Evolutionary conservation across 2,888 invertebrate genomes (phyloP).

Genomic region (Campoplex nolae): DNA sequence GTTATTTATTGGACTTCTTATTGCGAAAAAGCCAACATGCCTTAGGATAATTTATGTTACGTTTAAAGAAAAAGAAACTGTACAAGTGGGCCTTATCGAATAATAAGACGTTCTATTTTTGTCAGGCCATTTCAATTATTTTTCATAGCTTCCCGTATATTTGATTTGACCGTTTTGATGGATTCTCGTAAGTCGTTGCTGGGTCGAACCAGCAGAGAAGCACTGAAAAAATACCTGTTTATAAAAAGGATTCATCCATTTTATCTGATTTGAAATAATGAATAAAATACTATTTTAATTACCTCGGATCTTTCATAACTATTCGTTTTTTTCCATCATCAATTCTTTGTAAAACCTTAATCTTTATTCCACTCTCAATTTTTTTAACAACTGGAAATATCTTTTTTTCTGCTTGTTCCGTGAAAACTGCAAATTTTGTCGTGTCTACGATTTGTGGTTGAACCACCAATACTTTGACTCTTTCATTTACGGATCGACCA

Average conservation of each 20-base stretch:
- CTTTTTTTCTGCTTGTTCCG: conserved; percentile 67
- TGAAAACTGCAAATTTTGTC: conserved; percentile 71
- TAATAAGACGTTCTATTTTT: conserved; percentile 7
- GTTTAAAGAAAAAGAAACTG: conserved; percentile 39
- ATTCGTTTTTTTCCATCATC: conserved; percentile 77
- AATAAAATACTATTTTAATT: conserved; percentile 44
- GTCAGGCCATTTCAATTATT: conserved; percentile 58
- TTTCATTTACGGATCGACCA: conserved; percentile 72
- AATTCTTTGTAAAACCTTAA: conserved; percentile 74
- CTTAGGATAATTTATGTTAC: conserved; percentile 56
- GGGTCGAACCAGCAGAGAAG: conserved; percentile 75
- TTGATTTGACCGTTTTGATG: conserved; percentile 75
- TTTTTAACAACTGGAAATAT: conserved; percentile 77
- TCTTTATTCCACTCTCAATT: conserved; percentile 76
- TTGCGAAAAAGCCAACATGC: conserved; percentile 39
- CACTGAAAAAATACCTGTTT: conserved; percentile 71
- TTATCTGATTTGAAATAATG: background rate
- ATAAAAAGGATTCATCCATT: background rate
- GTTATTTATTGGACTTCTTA: conserved; percentile 60
- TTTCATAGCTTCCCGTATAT: conserved; percentile 78
- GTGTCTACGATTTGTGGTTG: conserved; percentile 79
- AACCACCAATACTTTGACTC: conserved; percentile 72
- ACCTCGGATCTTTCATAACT: conserved; percentile 79
- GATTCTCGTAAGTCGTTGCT: conserved; percentile 76
- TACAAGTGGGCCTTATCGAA: conserved; percentile 4